phyloP scores from a whole-genome alignment of 2,113 vertebrate genomes.

The Agelaius phoeniceus region DNA sequence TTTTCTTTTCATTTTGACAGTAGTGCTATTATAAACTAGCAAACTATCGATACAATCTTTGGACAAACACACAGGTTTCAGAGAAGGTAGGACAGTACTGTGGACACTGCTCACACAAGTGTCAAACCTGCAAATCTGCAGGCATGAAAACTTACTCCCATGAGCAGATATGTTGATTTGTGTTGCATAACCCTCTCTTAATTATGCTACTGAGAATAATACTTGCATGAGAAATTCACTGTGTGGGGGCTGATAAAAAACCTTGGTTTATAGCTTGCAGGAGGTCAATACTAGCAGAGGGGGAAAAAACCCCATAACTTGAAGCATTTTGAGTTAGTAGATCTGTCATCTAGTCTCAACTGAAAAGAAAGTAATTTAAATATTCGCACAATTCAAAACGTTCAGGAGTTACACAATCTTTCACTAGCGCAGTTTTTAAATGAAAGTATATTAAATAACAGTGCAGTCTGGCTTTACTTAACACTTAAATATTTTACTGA shows the following conservation, averaged over 20 bases:
- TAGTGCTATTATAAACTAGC: background rate
- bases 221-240: background rate
- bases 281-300: background rate
- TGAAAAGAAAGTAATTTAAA: constrained; percentile 16
- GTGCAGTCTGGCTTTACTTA: background rate
- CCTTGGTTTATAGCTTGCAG: background rate
- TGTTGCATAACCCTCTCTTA: constrained; percentile 12
- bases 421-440: background rate
- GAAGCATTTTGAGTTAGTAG: background rate
- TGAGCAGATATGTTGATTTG: background rate
- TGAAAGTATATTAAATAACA: constrained; percentile 35
- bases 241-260: background rate
- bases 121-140: background rate
- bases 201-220: constrained; percentile 3
- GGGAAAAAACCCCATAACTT: background rate
- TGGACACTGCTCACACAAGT: background rate
- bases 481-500: background rate
- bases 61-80: background rate
- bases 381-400: background rate
- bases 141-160: background rate
- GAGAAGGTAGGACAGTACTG: background rate
- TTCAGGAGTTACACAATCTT: constrained; percentile 7
- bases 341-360: background rate
- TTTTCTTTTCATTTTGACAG: background rate
- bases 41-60: background rate